These are phyloP conservation scores for Burhinus bistriatus DNA, from an alignment of 2,113 vertebrate species.

Conservation along the genomic window DNA sequence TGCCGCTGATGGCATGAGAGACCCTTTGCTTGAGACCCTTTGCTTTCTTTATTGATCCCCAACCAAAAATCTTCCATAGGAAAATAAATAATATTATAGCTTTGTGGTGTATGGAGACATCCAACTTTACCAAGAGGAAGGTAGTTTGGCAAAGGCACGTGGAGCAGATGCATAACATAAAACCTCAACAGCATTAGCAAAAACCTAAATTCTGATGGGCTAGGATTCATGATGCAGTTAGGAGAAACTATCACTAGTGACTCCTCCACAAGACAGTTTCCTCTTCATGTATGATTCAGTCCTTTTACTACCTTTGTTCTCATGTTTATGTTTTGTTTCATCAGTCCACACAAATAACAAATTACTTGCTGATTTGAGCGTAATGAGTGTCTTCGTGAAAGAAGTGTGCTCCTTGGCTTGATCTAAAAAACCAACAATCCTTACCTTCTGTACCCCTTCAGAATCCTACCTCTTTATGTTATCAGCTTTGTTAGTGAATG, in stretches of 20 bases:
- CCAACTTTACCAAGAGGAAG: background rate
- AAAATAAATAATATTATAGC: background rate
- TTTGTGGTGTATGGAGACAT: background rate
- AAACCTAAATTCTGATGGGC: background rate
- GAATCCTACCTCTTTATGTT: background rate
- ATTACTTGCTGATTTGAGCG: background rate
- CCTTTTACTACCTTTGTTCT: background rate
- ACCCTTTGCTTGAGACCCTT: background rate
- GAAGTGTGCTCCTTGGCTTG: background rate
- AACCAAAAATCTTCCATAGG: background rate
- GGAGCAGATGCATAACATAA: background rate
- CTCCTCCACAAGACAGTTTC: background rate
- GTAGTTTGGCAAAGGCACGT: background rate
- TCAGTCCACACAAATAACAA: background rate
- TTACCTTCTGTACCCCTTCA: background rate
- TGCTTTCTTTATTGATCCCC: background rate
- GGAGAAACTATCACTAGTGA: background rate
- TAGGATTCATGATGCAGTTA: background rate
- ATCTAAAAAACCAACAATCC: background rate
- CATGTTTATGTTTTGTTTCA: background rate
- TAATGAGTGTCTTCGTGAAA: background rate
- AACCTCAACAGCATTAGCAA: background rate
- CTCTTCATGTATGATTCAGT: background rate
- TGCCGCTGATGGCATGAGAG: background rate
- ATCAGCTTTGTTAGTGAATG: background rate